Conservation (phyloP, 2,888 invertebrate species). For the Acronicta psi region DNA sequence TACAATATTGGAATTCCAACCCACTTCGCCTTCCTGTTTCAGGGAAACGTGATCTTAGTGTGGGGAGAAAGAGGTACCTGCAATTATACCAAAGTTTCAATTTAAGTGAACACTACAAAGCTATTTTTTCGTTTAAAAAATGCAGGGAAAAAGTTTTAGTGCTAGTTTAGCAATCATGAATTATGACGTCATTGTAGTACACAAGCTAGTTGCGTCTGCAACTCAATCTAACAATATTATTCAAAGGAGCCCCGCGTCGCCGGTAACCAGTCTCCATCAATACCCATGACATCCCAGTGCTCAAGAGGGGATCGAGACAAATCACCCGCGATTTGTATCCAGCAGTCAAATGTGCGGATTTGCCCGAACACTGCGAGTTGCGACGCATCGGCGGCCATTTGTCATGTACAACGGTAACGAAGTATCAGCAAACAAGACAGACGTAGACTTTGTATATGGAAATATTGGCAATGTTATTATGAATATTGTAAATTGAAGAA, state of each 20-base stretch:
- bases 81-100: not conserved
- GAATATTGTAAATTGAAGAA: too few species aligned
- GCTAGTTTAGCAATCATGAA: too few species aligned
- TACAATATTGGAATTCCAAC: slow-evolving; percentile 52
- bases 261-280: not conserved
- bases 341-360: slow-evolving; percentile 47
- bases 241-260: not conserved
- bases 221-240: not conserved
- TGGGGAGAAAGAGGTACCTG: not conserved
- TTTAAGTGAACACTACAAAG: too few species aligned
- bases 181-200: not conserved
- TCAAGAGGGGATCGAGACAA: slow-evolving; percentile 34
- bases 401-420: slow-evolving; percentile 32
- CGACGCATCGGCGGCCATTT: slow-evolving; percentile 34
- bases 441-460: not conserved
- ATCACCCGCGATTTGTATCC: slow-evolving; percentile 49
- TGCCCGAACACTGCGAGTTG: slow-evolving; percentile 29
- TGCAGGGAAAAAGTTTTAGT: too few species aligned
- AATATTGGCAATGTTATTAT: too few species aligned
- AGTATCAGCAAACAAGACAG: slow-evolving; percentile 32
- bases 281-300: slow-evolving; percentile 31
- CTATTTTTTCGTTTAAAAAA: too few species aligned
- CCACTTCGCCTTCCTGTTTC: slow-evolving; percentile 16
- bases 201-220: not conserved
- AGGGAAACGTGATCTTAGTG: slow-evolving; percentile 30